A percentile compares a stretch with the other conserved stretches of the same genome.
Conservation (phyloP, 2,888 invertebrate genomes). For the Euplagia quadripunctaria region DNA sequence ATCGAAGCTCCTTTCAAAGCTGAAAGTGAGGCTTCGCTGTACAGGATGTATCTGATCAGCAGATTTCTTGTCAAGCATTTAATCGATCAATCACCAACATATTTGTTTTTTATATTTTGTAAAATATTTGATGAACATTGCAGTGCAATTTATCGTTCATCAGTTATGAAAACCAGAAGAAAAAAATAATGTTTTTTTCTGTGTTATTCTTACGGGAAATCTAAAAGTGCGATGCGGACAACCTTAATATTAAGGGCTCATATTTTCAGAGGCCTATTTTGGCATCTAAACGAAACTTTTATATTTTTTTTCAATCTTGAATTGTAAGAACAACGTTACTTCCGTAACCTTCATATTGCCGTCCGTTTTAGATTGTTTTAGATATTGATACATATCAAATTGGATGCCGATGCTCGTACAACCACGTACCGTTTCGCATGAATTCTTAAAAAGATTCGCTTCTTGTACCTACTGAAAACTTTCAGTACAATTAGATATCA, state of each 20-base stretch:
- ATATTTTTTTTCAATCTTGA: no score
- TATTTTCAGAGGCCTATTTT: no score
- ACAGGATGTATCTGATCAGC: no score
- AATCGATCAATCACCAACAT: neutral
- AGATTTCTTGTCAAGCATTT: neutral
- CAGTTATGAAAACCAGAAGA: no score
- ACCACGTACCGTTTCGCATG: conserved; percentile 4
- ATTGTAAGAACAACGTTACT: conserved; percentile 6
- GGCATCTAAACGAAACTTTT: no score
- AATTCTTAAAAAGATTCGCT: conserved; percentile 16
- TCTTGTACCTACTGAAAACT: neutral
- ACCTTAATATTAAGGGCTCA: no score
- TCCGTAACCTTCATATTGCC: conserved; percentile 2
- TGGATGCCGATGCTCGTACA: neutral
- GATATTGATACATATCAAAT: conserved; percentile 19
- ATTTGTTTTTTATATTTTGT: neutral
- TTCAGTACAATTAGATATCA: conserved; percentile 10
- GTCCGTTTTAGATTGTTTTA: conserved; percentile 4
- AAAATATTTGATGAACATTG: no score
- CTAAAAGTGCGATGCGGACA: no score
- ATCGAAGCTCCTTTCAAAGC: neutral
- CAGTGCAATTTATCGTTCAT: no score
- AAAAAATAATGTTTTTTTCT: no score
- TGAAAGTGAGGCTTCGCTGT: neutral
- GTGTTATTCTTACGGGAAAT: no score